Base-by-base conservation (phyloP, 2,113 vertebrate genomes). In the Antigone vipio region DNA sequence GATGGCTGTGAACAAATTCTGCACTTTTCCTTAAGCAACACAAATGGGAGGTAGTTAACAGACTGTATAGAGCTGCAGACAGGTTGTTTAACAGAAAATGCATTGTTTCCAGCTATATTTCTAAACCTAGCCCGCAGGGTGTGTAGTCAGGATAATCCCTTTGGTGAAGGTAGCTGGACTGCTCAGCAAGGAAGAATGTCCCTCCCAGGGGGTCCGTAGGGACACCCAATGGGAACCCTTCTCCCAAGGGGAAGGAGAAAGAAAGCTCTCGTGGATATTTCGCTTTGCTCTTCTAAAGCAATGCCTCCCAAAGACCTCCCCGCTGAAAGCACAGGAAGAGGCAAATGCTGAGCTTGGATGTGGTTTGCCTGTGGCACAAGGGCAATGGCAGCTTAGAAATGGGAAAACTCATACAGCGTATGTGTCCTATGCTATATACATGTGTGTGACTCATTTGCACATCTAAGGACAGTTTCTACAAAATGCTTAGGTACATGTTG, bases 11-110 rank as follows among this genome's bases (percentile, higher is more conserved):
- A 59, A 85, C 98, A 99, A 52, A 83, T 55, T 5, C 81, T 94
- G 92, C 98, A 99, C 47, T 88, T 97, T 60, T 98, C 97, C 98
- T 98, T 94, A 47, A 93, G 71, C 84, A 95, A 94, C 16, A 96
- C 8, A 95, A 93, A 94, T 12, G n/a, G 9, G 24, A 82, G 9
- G 50, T 12, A 35, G 67, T 96, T 97, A 91, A 44, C 9, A 69
- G 24, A 17, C 8, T 32, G 14, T 17, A 14, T 1, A 88, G 59
- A 42, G 34, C 34, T 73, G 32, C 45, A 73, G 53, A 23, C 14
- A 76, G 27, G 12, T 58, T 49, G 3, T 76, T 79, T 64, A 52
- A 53, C 2, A 58, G 24, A 53, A 86, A 81, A 87, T 45, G 0
- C 11, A 4, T 35, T 1, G 32, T 81, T 84, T 87, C 16, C 35